Conservation (phyloP, 2,888 invertebrate species). For the Amblyjoppa fuscipennis region DNA sequence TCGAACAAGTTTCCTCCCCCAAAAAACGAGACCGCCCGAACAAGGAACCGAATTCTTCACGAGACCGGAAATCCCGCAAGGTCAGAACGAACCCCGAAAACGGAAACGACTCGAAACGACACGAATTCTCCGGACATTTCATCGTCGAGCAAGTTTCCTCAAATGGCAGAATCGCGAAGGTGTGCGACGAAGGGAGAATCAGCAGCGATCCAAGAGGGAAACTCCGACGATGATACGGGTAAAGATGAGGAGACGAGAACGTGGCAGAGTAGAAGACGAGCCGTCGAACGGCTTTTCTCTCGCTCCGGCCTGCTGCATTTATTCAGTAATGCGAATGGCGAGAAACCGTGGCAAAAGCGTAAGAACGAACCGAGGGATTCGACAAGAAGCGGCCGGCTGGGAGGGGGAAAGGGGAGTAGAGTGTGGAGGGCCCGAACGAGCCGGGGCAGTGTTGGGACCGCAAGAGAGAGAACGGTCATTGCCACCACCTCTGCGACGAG, state of each 20-base stretch:
- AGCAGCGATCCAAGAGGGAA: not conserved
- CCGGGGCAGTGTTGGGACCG: conserved; percentile 36
- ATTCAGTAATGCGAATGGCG: conserved; percentile 27
- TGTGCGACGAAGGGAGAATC: not conserved
- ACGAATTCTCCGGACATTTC: no score
- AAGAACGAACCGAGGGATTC: conserved; percentile 37
- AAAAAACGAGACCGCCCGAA: not conserved
- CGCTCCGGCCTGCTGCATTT: not conserved
- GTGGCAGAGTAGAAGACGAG: conserved; percentile 46
- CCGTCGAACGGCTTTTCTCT: conserved; percentile 55
- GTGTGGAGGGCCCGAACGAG: conserved; percentile 43
- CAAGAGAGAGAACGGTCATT: conserved; percentile 83
- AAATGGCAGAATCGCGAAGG: conserved; percentile 17
- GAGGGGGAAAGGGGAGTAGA: conserved; percentile 16
- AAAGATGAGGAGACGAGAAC: conserved; percentile 19
- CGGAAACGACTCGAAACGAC: conserved; percentile 44
- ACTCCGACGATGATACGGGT: not conserved
- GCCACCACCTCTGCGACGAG: conserved; percentile 83
- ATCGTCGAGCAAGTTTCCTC: no score
- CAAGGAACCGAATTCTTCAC: no score
- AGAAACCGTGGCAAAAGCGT: conserved; percentile 48
- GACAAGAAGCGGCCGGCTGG: conserved; percentile 32
- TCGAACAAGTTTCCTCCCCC: conserved; percentile 44
- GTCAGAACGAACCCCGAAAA: not conserved
- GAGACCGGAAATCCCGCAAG: no score